Percentiles rank a stretch among this genome's conserved stretches.
phyloP scores from a whole-genome alignment of 2,888 invertebrate genomes.

The Podotricha telesiphe region DNA sequence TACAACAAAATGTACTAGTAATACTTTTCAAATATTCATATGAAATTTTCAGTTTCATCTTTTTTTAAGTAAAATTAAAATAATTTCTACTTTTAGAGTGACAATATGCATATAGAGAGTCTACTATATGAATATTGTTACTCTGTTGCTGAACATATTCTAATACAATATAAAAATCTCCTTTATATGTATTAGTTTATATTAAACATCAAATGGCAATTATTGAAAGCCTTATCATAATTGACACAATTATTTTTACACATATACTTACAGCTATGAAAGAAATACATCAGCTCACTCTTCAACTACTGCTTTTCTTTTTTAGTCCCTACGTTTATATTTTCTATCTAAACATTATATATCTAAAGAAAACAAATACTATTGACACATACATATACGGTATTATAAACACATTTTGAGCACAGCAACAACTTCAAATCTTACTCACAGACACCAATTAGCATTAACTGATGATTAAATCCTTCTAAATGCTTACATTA shows the following conservation, averaged over 20 bases:
- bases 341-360: background rate
- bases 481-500: background rate
- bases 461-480: background rate
- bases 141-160: background rate
- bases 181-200: background rate
- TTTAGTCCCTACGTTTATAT: background rate
- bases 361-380: background rate
- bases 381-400: background rate
- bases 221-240: constrained; percentile 33
- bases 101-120: too few species aligned
- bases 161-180: constrained; percentile 3
- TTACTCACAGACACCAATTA: constrained; percentile 9
- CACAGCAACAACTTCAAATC: background rate
- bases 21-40: too few species aligned
- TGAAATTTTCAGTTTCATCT: too few species aligned
- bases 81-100: too few species aligned
- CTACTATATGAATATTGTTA: constrained; percentile 1
- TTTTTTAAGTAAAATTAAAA: too few species aligned
- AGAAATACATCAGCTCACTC: background rate
- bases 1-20: too few species aligned
- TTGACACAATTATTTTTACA: constrained; percentile 33
- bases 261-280: constrained; percentile 26
- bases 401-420: constrained; percentile 6
- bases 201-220: background rate
- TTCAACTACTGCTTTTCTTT: background rate